phyloP scores from a whole-genome alignment of 2,113 vertebrate genomes.

The Cebus imitator region DNA sequence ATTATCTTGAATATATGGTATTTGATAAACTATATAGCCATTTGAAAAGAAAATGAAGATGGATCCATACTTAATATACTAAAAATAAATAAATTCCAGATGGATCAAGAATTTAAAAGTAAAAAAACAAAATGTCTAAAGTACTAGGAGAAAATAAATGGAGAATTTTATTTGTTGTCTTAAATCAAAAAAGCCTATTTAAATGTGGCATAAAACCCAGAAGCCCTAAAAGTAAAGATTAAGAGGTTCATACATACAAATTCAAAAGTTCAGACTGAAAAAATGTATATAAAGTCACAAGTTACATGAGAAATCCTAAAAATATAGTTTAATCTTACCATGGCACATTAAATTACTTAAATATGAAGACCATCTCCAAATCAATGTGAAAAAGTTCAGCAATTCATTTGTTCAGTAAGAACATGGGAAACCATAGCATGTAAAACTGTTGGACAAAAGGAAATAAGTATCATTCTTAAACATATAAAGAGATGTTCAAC shows the following conservation, averaged over 20 bases:
- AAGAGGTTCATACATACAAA: background rate
- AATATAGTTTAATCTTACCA: background rate
- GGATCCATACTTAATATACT: background rate
- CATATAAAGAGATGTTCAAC: background rate
- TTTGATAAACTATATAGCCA: background rate
- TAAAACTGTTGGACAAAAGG: background rate
- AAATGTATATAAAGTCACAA: background rate
- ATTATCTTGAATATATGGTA: background rate
- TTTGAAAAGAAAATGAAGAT: slow-evolving; percentile 37
- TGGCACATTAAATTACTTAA: slow-evolving; percentile 6
- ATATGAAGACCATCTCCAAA: background rate
- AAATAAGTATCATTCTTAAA: slow-evolving; percentile 31
- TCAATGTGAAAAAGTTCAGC: background rate
- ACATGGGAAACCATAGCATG: background rate
- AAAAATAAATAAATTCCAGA: background rate
- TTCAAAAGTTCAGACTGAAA: background rate
- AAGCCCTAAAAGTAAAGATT: background rate
- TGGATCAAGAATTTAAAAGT: background rate
- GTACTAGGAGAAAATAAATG: background rate
- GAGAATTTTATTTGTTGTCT: background rate
- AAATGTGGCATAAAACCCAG: background rate
- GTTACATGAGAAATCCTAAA: slow-evolving; percentile 27
- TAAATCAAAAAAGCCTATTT: slow-evolving; percentile 12
- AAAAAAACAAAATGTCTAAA: background rate
- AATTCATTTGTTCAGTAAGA: background rate